Conservation (phyloP, 92 coral and sea anemone genomes). For the Anthopleura xanthogrammica region DNA sequence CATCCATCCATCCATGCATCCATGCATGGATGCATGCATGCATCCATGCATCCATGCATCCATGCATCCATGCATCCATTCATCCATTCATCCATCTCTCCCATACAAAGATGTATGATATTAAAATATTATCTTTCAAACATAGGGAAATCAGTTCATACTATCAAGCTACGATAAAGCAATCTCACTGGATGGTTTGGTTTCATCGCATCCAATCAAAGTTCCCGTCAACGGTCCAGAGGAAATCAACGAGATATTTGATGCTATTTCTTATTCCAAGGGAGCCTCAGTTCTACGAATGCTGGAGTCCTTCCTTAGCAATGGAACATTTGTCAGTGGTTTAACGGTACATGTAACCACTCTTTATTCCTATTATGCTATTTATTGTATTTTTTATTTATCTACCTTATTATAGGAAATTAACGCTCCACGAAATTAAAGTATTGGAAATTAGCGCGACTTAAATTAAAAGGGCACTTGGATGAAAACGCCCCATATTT, state of each 20-base stretch:
- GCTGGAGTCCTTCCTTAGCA: conserved; percentile 47
- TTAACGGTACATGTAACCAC: conserved; percentile 28
- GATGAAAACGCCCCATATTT: too few species aligned
- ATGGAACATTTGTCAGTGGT: conserved; percentile 38
- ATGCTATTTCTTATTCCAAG: conserved; percentile 74
- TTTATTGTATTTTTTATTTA: too few species aligned
- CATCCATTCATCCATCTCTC: background rate
- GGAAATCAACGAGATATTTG: conserved; percentile 69
- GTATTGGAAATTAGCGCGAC: too few species aligned
- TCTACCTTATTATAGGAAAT: too few species aligned
- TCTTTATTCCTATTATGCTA: too few species aligned
- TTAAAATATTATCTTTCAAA: background rate
- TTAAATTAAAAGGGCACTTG: too few species aligned
- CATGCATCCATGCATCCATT: too few species aligned
- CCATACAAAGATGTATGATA: too few species aligned
- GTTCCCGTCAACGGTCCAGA: conserved; percentile 62
- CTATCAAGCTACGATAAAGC: conserved; percentile 21
- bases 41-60: too few species aligned
- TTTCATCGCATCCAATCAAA: conserved; percentile 76
- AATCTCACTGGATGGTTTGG: conserved; percentile 69
- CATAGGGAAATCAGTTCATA: conserved; percentile 34
- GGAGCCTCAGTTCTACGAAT: conserved; percentile 48
- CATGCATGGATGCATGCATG: too few species aligned
- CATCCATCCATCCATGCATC: too few species aligned
- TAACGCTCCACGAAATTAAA: too few species aligned